A percentile compares a stretch with the other conserved stretches of the same genome.
These are phyloP conservation scores for Montipora foliosa DNA, from an alignment of 64 coral and sea anemone genomes.

Conservation along the genomic window DNA sequence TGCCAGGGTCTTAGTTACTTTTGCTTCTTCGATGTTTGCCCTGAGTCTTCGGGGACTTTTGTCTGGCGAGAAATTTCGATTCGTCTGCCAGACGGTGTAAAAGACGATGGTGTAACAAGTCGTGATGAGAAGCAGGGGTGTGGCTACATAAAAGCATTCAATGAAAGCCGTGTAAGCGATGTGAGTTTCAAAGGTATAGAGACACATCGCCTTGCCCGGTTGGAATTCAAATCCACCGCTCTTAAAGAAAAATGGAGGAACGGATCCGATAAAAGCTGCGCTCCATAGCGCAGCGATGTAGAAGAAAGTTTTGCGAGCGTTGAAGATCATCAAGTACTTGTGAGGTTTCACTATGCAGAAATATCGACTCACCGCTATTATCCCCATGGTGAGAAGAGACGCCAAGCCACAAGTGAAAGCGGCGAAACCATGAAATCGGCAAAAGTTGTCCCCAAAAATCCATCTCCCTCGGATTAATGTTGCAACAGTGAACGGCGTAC, in stretches of 20 bases:
- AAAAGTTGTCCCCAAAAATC: constrained; percentile 53
- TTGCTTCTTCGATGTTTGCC: constrained; percentile 60
- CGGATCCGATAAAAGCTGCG: constrained; percentile 12
- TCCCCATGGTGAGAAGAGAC: constrained; percentile 64
- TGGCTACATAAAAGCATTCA: constrained; percentile 55
- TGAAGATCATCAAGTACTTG: constrained; percentile 44
- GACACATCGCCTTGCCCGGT: constrained; percentile 63
- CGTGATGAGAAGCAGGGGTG: constrained; percentile 38
- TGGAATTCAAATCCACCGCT: constrained; percentile 35
- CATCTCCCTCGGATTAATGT: constrained; percentile 59
- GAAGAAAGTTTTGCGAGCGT: constrained; percentile 23
- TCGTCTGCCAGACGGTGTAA: constrained; percentile 23
- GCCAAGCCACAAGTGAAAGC: constrained; percentile 58
- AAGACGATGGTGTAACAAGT: constrained; percentile 56
- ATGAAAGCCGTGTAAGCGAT: constrained; percentile 51
- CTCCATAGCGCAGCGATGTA: constrained; percentile 57
- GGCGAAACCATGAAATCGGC: constrained; percentile 60
- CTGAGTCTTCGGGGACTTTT: constrained; percentile 7
- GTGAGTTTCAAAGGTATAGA: constrained; percentile 51
- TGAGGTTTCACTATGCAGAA: constrained; percentile 70
- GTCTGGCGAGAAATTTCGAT: constrained; percentile 7
- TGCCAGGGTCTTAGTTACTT: constrained; percentile 65
- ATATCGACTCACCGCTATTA: constrained; percentile 72
- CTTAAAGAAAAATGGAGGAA: constrained; percentile 45
- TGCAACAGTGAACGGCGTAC: constrained; percentile 72